phyloP scores from a whole-genome alignment of 2,113 vertebrate genomes.

The Jaculus jaculus region DNA sequence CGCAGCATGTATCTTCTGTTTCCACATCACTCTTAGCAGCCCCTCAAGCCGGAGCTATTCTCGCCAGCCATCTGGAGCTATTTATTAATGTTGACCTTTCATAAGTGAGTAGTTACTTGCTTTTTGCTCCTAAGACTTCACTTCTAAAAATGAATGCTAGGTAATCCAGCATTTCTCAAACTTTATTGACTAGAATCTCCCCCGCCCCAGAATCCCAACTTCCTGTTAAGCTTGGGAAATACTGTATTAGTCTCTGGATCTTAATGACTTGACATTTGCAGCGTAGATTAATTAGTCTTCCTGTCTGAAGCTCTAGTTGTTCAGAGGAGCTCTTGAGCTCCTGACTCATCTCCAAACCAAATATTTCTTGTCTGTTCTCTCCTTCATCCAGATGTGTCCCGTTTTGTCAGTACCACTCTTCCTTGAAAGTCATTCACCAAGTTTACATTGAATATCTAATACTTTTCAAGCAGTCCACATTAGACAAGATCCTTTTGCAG shows the following conservation, averaged over 20 bases:
- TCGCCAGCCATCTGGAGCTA: conserved; percentile 65
- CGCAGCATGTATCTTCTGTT: conserved; percentile 53
- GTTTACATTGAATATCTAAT: neutral
- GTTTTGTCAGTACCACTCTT: conserved; percentile 4
- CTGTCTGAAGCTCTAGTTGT: neutral
- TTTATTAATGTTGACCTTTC: conserved; percentile 69
- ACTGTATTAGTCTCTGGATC: neutral
- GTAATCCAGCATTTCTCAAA: neutral
- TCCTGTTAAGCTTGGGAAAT: neutral
- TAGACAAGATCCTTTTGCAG: neutral
- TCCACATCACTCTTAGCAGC: conserved; percentile 58
- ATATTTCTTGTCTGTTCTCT: neutral
- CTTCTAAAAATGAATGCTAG: conserved; percentile 51
- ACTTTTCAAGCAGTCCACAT: neutral
- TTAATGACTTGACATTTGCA: neutral
- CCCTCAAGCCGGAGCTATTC: conserved; percentile 48
- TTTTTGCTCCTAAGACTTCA: conserved; percentile 44
- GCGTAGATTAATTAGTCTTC: neutral
- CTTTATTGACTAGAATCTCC: neutral
- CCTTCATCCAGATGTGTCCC: neutral
- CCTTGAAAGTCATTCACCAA: neutral
- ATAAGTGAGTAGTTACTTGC: conserved; percentile 62
- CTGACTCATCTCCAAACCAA: neutral
- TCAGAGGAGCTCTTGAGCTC: conserved; percentile 18
- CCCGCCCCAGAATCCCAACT: neutral